Conservation (phyloP, 1,140 invertebrate species). For the Lordiphosa clarofinis region DNA sequence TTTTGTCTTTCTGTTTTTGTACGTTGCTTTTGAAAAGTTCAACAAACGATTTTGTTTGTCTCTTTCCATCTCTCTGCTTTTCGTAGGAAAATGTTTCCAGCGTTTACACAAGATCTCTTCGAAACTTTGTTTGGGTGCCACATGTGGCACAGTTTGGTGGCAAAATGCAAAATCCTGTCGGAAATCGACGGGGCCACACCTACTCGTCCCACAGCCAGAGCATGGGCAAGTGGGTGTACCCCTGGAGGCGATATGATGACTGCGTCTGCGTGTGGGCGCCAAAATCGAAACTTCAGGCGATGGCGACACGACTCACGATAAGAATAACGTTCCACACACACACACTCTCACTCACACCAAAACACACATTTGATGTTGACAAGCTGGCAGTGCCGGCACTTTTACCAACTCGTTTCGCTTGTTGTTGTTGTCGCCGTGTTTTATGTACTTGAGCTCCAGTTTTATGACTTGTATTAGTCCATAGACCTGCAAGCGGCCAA, state of each 20-base stretch:
- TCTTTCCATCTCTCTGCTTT: conserved; percentile 1
- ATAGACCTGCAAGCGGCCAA: conserved; percentile 46
- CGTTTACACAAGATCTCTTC: background rate
- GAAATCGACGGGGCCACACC: conserved; percentile 49
- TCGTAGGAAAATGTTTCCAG: background rate
- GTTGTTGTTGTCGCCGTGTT: conserved; percentile 43
- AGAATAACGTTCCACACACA: conserved; percentile 46
- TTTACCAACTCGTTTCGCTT: conserved; percentile 57
- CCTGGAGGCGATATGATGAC: background rate
- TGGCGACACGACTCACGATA: conserved; percentile 70
- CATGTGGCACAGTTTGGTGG: conserved; percentile 30
- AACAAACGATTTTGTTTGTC: conserved; percentile 49
- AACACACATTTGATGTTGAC: conserved; percentile 51
- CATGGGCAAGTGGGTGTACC: conserved; percentile 10
- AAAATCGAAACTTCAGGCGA: conserved; percentile 54
- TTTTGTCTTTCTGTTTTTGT: conserved; percentile 5
- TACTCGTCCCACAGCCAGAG: conserved; percentile 30
- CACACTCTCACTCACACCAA: conserved; percentile 2
- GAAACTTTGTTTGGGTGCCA: conserved; percentile 11
- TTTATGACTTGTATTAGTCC: conserved; percentile 68
- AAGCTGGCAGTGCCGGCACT: conserved; percentile 54
- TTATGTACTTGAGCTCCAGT: conserved; percentile 69
- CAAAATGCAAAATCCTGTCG: conserved; percentile 58
- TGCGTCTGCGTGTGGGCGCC: conserved; percentile 39
- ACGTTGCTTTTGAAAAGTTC: conserved; percentile 29